Percentiles rank a stretch among this genome's conserved stretches.
Evolutionary conservation across 2,113 vertebrate genomes (phyloP).

Genomic region (Lophochroa leadbeateri): DNA sequence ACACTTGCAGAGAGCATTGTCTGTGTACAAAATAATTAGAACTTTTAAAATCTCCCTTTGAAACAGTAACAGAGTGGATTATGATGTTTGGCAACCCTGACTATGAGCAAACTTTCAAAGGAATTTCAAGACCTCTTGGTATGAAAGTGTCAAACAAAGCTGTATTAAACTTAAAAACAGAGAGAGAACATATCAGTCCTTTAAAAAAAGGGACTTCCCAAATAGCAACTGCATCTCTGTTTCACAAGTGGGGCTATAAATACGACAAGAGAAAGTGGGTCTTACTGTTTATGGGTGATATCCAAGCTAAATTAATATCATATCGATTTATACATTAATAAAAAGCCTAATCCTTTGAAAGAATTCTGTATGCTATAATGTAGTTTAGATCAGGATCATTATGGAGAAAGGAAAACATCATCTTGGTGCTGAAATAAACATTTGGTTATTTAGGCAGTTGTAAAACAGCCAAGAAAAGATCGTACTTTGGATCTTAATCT

Average conservation of each 20-base stretch:
- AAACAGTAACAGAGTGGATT: background rate
- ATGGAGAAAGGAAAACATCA: background rate
- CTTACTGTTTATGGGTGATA: background rate
- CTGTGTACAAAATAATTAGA: background rate
- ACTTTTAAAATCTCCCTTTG: background rate
- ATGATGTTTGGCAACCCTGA: background rate
- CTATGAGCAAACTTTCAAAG: background rate
- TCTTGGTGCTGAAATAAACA: background rate
- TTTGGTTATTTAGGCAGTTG: background rate
- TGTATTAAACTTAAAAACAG: background rate
- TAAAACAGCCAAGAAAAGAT: background rate
- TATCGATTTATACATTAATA: background rate
- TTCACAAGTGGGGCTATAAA: background rate
- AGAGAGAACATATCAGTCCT: background rate
- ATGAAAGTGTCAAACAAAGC: background rate
- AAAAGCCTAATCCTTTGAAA: background rate
- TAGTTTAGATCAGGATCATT: background rate
- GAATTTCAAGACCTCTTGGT: background rate
- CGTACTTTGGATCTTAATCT: background rate
- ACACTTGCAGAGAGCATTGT: background rate
- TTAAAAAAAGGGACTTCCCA: background rate
- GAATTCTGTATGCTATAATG: background rate
- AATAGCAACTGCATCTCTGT: background rate
- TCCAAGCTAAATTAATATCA: background rate
- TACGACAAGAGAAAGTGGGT: background rate